Base-by-base conservation (phyloP, 2,113 vertebrate species). In the Cyphomyrus plagiostoma region DNA sequence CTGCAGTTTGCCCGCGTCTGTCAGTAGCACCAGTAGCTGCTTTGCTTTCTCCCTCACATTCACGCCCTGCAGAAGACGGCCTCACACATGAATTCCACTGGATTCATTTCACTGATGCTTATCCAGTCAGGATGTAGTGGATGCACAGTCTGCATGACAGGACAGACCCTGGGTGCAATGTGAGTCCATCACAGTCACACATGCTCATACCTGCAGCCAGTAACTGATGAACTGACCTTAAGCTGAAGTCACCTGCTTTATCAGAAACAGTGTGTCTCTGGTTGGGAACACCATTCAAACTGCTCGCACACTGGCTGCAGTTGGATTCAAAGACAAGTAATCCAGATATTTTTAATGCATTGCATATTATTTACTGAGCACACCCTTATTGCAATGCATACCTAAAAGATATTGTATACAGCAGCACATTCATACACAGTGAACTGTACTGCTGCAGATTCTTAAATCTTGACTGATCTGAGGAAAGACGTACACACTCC, bases 11-110 rank as follows among this genome's bases (percentile, higher is more conserved):
- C 97, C 97, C 45, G 98, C 97, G 0, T 98, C 97, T 7, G 97
- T 96, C 91, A 98, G 95, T 62, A 98, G 94, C 45, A 96, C 92
- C 53, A 98, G 95, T 74, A 98, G 95, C 89, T 97, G 96, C 90
- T 98, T 98, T 62, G 97, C 97, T 91, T 98, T 98, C 91, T 98
- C 98, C 0, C 97, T 95, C 90, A 98, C 97, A 1, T 97, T 98
- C 80, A 93, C 93, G 0, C 98, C 98, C 96, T 96, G 62, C 13
- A 62, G 42, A 92, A 6, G 56, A 66, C 30, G 83, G 46, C 15
- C 9, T 52, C 42, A 26, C 13, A 88, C 35, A 19, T 80, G 62
- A 70, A 70, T 70, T 70, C n/a, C 62, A 70, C 62, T 70, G 62
- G n/a, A 39, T 42, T 80, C 4, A 42, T 80, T 80, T 80, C n/a